These are phyloP conservation scores for Tachysurus fulvidraco DNA, from an alignment of 2,113 vertebrate genomes.

Conservation along the genomic window DNA sequence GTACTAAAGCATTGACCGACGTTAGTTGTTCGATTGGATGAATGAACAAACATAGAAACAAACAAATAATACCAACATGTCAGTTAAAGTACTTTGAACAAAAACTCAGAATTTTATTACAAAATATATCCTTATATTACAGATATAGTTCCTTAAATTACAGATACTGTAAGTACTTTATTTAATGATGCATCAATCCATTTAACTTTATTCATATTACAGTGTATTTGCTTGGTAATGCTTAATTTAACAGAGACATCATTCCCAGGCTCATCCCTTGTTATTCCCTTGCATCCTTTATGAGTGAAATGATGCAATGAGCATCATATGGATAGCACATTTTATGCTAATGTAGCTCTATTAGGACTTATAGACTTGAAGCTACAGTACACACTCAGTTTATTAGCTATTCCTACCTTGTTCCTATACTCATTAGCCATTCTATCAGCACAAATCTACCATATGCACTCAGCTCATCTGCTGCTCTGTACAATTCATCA, in stretches of 20 bases:
- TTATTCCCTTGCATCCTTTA: neutral
- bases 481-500: neutral
- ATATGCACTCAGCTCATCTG: constrained; percentile 10
- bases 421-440: constrained; percentile 7
- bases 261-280: neutral
- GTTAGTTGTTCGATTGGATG: neutral
- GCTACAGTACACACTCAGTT: neutral
- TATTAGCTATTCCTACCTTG: neutral
- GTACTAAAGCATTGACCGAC: neutral
- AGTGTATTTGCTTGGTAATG: neutral
- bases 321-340: constrained; percentile 3
- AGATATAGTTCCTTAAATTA: neutral
- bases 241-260: neutral
- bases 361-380: neutral
- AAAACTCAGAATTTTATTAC: neutral
- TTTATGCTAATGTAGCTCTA: neutral
- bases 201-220: neutral
- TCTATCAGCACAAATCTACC: constrained; percentile 1
- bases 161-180: neutral
- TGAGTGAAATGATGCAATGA: neutral
- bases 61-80: neutral
- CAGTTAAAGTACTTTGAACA: neutral
- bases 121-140: neutral
- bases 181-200: neutral
- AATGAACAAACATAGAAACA: neutral